Evolutionary conservation across 1,140 invertebrate genomes (phyloP).

Genomic region (Lucilia cuprina): DNA sequence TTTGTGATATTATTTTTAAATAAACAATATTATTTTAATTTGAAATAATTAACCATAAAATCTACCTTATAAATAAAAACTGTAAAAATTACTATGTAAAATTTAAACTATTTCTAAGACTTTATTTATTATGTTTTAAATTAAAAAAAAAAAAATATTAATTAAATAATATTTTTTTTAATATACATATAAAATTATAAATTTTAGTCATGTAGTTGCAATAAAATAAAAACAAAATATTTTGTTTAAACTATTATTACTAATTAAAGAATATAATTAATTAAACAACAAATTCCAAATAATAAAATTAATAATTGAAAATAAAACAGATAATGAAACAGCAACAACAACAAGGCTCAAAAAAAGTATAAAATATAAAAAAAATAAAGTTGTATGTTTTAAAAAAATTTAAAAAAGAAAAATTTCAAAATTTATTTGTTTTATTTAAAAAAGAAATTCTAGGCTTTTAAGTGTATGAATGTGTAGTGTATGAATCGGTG

Average conservation of each 20-base stretch:
- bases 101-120: conserved; percentile 1
- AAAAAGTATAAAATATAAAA: background rate
- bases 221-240: background rate
- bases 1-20: conserved; percentile 32
- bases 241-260: conserved; percentile 22
- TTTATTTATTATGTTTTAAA: background rate
- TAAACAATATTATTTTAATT: background rate
- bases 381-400: conserved; percentile 31
- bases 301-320: background rate
- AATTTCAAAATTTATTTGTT: background rate
- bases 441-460: background rate
- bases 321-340: background rate
- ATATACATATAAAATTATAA: background rate
- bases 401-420: conserved; percentile 10
- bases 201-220: conserved; percentile 30
- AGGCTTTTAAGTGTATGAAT: no score
- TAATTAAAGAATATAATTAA: background rate
- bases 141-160: no score
- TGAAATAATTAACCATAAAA: background rate
- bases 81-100: background rate
- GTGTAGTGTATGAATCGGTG: no score
- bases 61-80: no score
- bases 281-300: conserved; percentile 19
- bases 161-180: background rate
- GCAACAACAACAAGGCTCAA: conserved; percentile 26